A percentile compares a stretch with the other conserved stretches of the same genome.
These are phyloP conservation scores for Hydropotes inermis DNA, from an alignment of 2,113 vertebrate species.

Conservation along the genomic window DNA sequence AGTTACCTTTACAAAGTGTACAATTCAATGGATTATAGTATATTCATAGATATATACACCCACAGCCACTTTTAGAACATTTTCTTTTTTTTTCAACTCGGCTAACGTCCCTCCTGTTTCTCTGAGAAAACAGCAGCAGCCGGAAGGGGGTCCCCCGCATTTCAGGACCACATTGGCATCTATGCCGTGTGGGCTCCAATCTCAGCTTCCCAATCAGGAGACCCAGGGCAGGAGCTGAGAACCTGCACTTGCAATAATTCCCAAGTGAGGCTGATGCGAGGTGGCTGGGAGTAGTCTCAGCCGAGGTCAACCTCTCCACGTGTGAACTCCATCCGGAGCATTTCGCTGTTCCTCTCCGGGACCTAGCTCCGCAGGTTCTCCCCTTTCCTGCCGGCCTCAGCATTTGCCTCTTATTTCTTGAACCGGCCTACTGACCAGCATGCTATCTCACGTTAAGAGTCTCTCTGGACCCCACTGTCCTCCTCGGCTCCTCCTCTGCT, in stretches of 20 bases:
- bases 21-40: neutral
- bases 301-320: neutral
- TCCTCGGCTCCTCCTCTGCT: neutral
- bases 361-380: neutral
- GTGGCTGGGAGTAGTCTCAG: neutral
- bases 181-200: fast-evolving
- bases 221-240: neutral
- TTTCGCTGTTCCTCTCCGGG: neutral
- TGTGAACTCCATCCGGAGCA: neutral
- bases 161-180: neutral
- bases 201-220: neutral
- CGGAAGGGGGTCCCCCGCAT: neutral
- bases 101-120: neutral
- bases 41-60: neutral
- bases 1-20: neutral
- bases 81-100: neutral
- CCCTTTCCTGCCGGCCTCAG: neutral
- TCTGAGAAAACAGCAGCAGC: neutral
- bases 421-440: neutral
- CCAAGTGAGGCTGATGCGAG: neutral
- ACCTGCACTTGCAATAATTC: neutral
- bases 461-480: neutral
- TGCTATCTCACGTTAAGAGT: neutral
- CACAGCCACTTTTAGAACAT: neutral
- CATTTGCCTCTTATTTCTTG: neutral